Base-by-base conservation (phyloP, 2,888 invertebrate genomes). In the Drosophila affinis region DNA sequence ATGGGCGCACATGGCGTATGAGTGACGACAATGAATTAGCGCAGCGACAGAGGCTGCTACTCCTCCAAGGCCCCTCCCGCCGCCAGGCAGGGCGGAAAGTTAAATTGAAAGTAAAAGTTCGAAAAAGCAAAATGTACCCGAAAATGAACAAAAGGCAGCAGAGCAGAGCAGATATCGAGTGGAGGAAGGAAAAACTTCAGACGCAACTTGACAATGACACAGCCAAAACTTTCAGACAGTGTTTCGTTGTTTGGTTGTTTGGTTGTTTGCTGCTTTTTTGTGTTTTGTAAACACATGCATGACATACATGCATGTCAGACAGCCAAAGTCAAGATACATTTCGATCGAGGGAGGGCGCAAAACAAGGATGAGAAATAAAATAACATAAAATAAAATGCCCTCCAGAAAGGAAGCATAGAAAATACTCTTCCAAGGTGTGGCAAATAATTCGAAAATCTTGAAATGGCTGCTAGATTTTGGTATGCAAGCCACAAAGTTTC, bases 21-120 rank as follows among this genome's bases (percentile, higher is more conserved):
- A 77, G 82, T 70, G 64, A 79, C 69, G 77, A 61, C 85, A 72
- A 78, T 64, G 75, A 88, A 81, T 88, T 75, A 78, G 84, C 71
- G 48, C 61, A 60, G 58, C 57, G 39, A 72, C 57, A 56, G 81
- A 70, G 57, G 45, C 32, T 48, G 24, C 49, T 27, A 49, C 58
- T 45, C 70, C 39, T 14, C 14, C 3, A 14, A 14, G 39, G 39
- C n/a, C 5, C 5, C 34, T 12, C 39, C 39, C n/a, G 0, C 24
- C 4, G 4, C 24, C 39, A 39, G 14, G 14, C 65, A 70, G 78
- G 76, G 74, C 81, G 64, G 61, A 83, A 84, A 84, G 84, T 84
- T 87, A 87, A 88, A 84, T 84, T 84, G 85, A 88, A 84, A 88
- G 87, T 78, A 81, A 88, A 84, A 84, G 89, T 84, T 87, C 76